Evolutionary conservation across 1,140 invertebrate species (phyloP).

Genomic region (Euglossa dilemma): DNA sequence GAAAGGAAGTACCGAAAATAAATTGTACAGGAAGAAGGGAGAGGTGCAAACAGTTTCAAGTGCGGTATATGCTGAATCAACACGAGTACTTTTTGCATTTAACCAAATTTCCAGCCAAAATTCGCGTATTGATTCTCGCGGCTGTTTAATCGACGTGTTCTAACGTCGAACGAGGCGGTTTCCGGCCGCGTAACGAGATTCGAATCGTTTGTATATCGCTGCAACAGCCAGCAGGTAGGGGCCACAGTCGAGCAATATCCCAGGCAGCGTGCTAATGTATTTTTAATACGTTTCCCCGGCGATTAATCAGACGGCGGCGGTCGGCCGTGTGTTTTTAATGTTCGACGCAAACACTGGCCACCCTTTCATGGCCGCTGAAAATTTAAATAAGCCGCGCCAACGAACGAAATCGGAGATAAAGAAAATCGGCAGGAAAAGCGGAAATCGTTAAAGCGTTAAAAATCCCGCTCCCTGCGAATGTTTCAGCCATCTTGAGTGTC

Average conservation of each 20-base stretch:
- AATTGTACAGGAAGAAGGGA: too few relatives aligned
- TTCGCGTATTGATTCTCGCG: background rate
- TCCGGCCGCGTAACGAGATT: constrained; percentile 23
- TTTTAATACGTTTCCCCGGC: constrained; percentile 49
- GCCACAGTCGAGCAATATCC: constrained; percentile 13
- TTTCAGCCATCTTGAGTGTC: background rate
- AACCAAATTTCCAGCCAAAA: constrained; percentile 15
- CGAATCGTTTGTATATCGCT: constrained; percentile 39
- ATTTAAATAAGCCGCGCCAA: constrained; percentile 19
- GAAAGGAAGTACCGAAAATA: too few relatives aligned
- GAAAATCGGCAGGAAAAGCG: constrained; percentile 39
- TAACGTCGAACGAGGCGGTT: constrained; percentile 8
- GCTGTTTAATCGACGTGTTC: constrained; percentile 18
- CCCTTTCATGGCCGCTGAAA: constrained; percentile 28
- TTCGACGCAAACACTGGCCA: constrained; percentile 29
- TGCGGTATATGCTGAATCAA: too few relatives aligned
- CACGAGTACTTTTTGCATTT: background rate
- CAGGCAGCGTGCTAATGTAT: constrained; percentile 48
- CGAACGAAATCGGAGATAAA: constrained; percentile 29
- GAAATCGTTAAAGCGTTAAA: background rate
- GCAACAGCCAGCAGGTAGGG: background rate
- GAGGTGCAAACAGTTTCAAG: too few relatives aligned
- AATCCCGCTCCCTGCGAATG: too few relatives aligned
- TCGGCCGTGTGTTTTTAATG: constrained; percentile 58
- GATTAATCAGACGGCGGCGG: constrained; percentile 57